A percentile compares a stretch with the other conserved stretches of the same genome.
phyloP scores from a whole-genome alignment of 2,113 vertebrate genomes.

The Mesoclemmys tuberculata region DNA sequence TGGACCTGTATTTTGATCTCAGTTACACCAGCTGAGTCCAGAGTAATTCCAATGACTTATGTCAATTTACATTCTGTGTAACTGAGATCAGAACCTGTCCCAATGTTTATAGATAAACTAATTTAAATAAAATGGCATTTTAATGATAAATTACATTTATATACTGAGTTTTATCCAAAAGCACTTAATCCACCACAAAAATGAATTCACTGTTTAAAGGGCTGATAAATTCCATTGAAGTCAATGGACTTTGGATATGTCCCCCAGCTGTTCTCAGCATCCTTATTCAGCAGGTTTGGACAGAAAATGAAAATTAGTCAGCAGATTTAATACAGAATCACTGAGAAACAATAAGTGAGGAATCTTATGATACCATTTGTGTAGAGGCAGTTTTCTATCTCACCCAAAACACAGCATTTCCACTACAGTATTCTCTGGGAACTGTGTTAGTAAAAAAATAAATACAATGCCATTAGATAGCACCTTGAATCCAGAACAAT shows the following conservation, averaged over 20 bases:
- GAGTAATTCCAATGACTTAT: neutral
- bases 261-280: neutral
- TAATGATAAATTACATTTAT: constrained; percentile 51
- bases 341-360: neutral
- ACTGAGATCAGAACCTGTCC: neutral
- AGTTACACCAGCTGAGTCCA: neutral
- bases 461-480: neutral
- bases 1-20: neutral
- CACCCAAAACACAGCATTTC: neutral
- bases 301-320: neutral
- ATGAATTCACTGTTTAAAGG: neutral
- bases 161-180: constrained; percentile 41
- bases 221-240: constrained; percentile 2
- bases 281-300: neutral
- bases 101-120: constrained; percentile 28
- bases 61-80: neutral
- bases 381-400: neutral
- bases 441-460: neutral
- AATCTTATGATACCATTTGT: neutral
- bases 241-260: neutral
- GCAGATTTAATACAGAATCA: neutral
- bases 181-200: constrained; percentile 11
- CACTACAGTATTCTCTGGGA: neutral
- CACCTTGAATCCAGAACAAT: neutral
- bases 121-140: constrained; percentile 27